Base-by-base conservation (phyloP, 2,888 invertebrate genomes). In the Chorisops tibialis region DNA sequence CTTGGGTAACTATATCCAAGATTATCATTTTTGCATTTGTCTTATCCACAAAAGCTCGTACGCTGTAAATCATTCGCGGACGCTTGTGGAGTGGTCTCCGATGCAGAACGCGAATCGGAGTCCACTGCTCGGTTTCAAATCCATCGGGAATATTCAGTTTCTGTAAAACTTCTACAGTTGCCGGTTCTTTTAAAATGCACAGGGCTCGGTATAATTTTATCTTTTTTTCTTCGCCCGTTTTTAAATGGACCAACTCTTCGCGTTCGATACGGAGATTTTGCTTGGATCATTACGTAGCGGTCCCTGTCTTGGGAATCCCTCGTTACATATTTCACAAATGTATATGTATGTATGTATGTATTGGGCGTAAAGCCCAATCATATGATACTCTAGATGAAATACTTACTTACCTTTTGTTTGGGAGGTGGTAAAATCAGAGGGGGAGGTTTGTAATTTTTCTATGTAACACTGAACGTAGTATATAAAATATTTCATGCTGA, bases 81-180 rank as follows among this genome's bases (percentile, higher is more conserved):
- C 96, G 81, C 2, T 83, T 80, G 9, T 87, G 85, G 58, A 93
- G 77, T 1, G 94, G 87, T 18, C 96, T 81, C 56, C 93, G 79
- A 76, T 97, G 97, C 56, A 96, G 79, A 4, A 97, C 97, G 64
- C 97, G 79, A 39, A 97, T 80, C 0, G 96, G 96, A 1, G 97
- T 97, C 74, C 87, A 87, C 77, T 97, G 97, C 39, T 82, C 71
- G 22, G 95, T 79, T 58, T 79, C 78, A 12, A 94, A 72, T 11
- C 74, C 74, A 19, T 74, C 69, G 0, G 71, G 67, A 14, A 71
- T 68, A 67, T 81, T 78, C 2, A 83, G 71, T 67, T 77, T 76
- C 22, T 80, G 74, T 3, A 91, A 70, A 68, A 83, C 81, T 2
- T 82, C 80, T 1, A 79, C 69, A 0, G 84, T 81, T 5, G 82